Evolutionary conservation across 1,140 invertebrate genomes (phyloP), one percentile per base, ranked within the genome.

Genomic region (Drosophila eugracilis): DNA sequence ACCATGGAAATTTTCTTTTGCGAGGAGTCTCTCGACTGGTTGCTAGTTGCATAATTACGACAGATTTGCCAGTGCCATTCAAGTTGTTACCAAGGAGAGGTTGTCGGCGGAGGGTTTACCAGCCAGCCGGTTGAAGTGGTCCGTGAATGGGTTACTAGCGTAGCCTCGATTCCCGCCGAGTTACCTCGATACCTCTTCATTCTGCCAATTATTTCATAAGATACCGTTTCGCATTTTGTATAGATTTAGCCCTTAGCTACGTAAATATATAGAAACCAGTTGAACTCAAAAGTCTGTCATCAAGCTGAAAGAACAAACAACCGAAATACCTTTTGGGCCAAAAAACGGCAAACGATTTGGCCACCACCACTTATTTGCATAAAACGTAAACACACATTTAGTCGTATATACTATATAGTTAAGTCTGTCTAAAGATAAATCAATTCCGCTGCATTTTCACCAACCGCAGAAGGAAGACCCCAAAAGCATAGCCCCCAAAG

Each of bases 371-470:
- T 45, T 58, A 85, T 86, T 80, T 85, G 50, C 81, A 76, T 53
- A 66, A 42, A 47, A 39, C 19, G 17, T 41, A 72, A 36, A 41
- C 24, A 60, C 6, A 19, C 3, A n/a, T n/a, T n/a, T n/a, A n/a
- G n/a, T n/a, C n/a, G 4, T 17, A 24, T 10, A 10, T 47, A 50
- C 22, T 58, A n/a, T 21, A n/a, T 36, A 21, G 17, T 36, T 36
- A 36, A n/a, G 24, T 49, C 32, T n/a, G 2, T 22, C 19, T 22
- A 26, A 10, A 80, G 57, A 76, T 75, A 59, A 63, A 80, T 86
- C 72, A 73, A 73, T 76, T 81, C 37, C 41, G 58, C 73, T 86
- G 83, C 81, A 86, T 88, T 85, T 85, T 85, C 80, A 81, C 80
- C 72, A 42, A 42, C 21, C 70, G 42, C 21, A 45, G 36, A 22